Evolutionary conservation across 2,797 vertebrate genomes (phyloP).

Genomic region (Thunnus albacares): DNA sequence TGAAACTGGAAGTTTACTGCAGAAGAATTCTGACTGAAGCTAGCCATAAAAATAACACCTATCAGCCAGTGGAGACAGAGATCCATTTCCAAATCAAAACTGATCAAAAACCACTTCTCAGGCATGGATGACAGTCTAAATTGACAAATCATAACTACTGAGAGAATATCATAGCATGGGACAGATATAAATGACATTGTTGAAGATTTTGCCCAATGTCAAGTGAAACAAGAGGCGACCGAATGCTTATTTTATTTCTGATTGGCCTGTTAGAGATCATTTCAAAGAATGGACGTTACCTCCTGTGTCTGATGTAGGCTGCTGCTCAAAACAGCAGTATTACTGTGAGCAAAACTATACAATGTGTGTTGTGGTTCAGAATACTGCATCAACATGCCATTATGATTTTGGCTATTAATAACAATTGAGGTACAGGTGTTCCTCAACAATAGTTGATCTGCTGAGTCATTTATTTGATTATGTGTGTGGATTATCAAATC

Average conservation of each 20-base stretch:
- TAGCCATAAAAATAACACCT: conserved; percentile 18
- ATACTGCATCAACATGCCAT: too few relatives aligned
- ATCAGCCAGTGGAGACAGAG: neutral
- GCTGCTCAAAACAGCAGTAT: too few relatives aligned
- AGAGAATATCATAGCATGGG: conserved; percentile 1
- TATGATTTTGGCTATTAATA: too few relatives aligned
- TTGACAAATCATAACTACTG: conserved; percentile 1
- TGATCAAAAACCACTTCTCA: conserved; percentile 3
- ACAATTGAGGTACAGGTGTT: too few relatives aligned
- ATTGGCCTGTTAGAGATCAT: conserved; percentile 8
- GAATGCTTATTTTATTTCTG: neutral
- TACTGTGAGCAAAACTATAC: too few relatives aligned
- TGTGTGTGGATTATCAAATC: too few relatives aligned
- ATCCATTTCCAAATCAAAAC: conserved; percentile 4
- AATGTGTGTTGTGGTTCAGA: too few relatives aligned
- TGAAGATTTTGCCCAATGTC: too few relatives aligned
- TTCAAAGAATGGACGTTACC: neutral
- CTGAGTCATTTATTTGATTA: too few relatives aligned
- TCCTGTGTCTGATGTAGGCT: too few relatives aligned
- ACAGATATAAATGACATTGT: neutral
- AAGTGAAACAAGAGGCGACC: too few relatives aligned
- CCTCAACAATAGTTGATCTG: too few relatives aligned
- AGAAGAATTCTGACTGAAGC: neutral
- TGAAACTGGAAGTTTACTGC: neutral
- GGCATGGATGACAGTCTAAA: neutral